These are phyloP conservation scores for Coendou prehensilis DNA, from an alignment of 2,797 vertebrate genomes.

Conservation along the genomic window DNA sequence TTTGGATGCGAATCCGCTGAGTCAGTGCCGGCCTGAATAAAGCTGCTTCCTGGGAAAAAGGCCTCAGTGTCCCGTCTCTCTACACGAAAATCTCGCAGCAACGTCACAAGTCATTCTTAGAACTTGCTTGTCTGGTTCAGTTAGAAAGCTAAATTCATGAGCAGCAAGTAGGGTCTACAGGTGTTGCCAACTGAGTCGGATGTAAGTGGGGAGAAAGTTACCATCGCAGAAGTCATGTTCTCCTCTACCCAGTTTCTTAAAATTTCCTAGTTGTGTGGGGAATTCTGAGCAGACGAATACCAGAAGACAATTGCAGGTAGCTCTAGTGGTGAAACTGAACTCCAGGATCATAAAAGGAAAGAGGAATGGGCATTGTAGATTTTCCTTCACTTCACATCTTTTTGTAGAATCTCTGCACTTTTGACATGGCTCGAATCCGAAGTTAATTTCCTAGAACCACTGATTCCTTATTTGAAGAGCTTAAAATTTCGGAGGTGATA, in stretches of 20 bases:
- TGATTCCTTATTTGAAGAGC: constrained; percentile 34
- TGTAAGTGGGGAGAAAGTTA: neutral
- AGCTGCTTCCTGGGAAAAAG: neutral
- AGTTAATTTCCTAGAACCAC: constrained; percentile 51
- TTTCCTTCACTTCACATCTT: neutral
- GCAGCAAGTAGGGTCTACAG: neutral
- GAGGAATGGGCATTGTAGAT: neutral
- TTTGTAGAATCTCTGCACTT: constrained; percentile 25
- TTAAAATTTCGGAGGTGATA: constrained; percentile 16
- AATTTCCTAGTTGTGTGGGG: neutral
- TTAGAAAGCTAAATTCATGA: constrained; percentile 22
- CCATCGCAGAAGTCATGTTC: neutral
- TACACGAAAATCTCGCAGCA: neutral
- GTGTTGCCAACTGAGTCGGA: neutral
- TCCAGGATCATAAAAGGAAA: neutral
- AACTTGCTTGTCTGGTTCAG: neutral
- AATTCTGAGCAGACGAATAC: neutral
- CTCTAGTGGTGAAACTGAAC: neutral
- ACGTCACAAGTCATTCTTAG: neutral
- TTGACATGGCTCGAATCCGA: neutral
- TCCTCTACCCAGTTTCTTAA: neutral
- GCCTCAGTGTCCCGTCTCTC: neutral
- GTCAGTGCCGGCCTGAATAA: neutral
- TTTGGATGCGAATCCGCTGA: neutral
- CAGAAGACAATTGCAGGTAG: neutral